Evolutionary conservation across 1,140 invertebrate species (phyloP).

Genomic region (Copidosoma floridanum): DNA sequence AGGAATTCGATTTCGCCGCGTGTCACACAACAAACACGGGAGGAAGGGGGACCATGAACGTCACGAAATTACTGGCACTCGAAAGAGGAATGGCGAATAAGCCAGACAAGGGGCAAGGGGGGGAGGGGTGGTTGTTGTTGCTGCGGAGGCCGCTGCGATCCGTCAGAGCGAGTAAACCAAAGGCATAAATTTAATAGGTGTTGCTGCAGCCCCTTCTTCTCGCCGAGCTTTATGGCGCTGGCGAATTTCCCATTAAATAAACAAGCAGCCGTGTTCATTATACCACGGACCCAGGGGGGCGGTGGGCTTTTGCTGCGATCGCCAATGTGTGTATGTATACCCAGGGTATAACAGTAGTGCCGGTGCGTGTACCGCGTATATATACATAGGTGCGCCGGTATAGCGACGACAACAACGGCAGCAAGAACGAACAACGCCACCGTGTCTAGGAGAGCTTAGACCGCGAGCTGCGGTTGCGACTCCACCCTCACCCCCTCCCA

Average conservation of each 20-base stretch:
- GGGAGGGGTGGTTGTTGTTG: too few species aligned
- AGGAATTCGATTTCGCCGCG: conserved; percentile 32
- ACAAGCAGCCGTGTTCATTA: conserved; percentile 56
- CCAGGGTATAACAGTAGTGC: too few species aligned
- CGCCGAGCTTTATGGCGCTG: conserved; percentile 52
- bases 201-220: conserved; percentile 42
- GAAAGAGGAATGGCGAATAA: conserved; percentile 20
- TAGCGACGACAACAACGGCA: not conserved
- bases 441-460: conserved; percentile 46
- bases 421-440: conserved; percentile 1
- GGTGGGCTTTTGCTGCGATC: too few species aligned
- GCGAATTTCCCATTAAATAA: conserved; percentile 58
- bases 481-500: too few species aligned
- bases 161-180: conserved; percentile 57
- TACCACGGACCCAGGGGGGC: conserved; percentile 27
- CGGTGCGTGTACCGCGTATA: not conserved
- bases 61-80: conserved; percentile 7
- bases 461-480: conserved; percentile 45
- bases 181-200: conserved; percentile 57
- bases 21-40: too few species aligned
- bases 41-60: conserved; percentile 1
- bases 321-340: too few species aligned
- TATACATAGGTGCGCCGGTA: too few species aligned
- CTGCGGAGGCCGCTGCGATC: conserved; percentile 51
- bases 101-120: conserved; percentile 33